Evolutionary conservation across 2,113 vertebrate genomes (phyloP).

Genomic region (Proteles cristata): DNA sequence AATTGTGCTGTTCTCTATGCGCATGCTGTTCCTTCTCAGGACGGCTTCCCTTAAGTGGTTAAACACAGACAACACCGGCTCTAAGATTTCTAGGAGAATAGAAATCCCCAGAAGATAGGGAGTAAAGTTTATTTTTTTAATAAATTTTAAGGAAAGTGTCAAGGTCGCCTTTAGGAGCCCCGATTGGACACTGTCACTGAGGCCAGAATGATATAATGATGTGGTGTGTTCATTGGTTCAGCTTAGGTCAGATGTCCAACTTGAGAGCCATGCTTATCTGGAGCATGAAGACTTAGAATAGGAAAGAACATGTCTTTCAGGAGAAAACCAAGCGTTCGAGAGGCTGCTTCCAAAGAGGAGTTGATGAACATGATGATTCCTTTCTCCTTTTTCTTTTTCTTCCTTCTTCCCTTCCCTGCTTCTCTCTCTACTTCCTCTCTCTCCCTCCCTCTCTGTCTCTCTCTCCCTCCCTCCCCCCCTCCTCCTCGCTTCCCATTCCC

Average conservation of each 20-base stretch:
- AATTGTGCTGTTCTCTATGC: neutral
- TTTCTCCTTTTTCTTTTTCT: neutral
- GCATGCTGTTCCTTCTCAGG: neutral
- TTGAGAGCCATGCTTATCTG: neutral
- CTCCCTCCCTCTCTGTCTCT: fast-evolving
- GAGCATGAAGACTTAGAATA: neutral
- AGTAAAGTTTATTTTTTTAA: neutral
- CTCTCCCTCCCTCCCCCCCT: neutral
- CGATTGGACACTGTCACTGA: neutral
- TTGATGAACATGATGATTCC: fast-evolving
- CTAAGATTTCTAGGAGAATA: neutral
- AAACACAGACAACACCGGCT: neutral
- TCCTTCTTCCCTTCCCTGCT: fast-evolving
- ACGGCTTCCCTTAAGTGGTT: neutral
- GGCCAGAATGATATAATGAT: neutral
- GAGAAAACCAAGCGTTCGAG: neutral
- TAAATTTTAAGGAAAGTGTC: neutral
- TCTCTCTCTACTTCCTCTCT: neutral
- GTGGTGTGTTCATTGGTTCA: neutral
- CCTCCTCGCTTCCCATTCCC: too few species aligned
- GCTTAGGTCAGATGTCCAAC: neutral
- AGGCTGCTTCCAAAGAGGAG: neutral
- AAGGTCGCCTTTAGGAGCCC: neutral
- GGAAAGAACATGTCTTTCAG: neutral
- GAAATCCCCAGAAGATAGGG: neutral